Evolutionary conservation across 2,113 vertebrate species (phyloP).

Genomic region (Caranx ignobilis): DNA sequence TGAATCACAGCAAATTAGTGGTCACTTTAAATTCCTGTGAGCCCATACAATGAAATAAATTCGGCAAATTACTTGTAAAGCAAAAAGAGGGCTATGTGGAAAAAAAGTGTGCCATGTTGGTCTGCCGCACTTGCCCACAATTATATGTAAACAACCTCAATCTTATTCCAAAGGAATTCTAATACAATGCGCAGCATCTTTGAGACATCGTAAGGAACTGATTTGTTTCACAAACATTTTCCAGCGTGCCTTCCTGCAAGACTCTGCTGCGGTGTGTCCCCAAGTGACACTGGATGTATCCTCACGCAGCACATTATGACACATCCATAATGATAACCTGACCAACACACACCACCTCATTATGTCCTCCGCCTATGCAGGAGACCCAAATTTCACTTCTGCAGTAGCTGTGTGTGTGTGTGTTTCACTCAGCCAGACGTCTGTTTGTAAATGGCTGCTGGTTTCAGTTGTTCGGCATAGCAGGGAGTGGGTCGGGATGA

Average conservation of each 20-base stretch:
- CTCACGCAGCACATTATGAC: conserved; percentile 41
- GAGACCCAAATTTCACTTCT: conserved; percentile 49
- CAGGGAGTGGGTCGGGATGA: conserved; percentile 54
- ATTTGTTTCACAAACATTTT: conserved; percentile 45
- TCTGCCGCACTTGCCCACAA: conserved; percentile 47
- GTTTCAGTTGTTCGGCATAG: conserved; percentile 47
- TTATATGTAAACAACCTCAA: conserved; percentile 46
- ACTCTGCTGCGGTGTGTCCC: conserved; percentile 33
- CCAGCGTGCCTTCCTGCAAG: conserved; percentile 15
- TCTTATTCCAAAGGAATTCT: conserved; percentile 41
- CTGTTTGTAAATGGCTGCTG: conserved; percentile 56
- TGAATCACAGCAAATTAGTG: conserved; percentile 63
- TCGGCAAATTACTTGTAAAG: conserved; percentile 59
- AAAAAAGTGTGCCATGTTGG: conserved; percentile 26
- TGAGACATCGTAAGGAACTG: conserved; percentile 21
- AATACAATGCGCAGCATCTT: conserved; percentile 27
- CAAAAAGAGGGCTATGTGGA: background rate
- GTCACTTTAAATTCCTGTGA: conserved; percentile 50
- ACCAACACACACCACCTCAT: conserved; percentile 51
- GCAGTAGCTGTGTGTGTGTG: conserved; percentile 23
- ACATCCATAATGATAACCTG: conserved; percentile 63
- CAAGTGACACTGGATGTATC: conserved; percentile 35
- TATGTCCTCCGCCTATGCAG: conserved; percentile 43
- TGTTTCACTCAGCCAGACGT: conserved; percentile 29
- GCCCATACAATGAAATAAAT: conserved; percentile 33